Evolutionary conservation across 2,113 vertebrate species (phyloP), one percentile per base, ranked within the genome.

Genomic region (Chaetodon auriga): DNA sequence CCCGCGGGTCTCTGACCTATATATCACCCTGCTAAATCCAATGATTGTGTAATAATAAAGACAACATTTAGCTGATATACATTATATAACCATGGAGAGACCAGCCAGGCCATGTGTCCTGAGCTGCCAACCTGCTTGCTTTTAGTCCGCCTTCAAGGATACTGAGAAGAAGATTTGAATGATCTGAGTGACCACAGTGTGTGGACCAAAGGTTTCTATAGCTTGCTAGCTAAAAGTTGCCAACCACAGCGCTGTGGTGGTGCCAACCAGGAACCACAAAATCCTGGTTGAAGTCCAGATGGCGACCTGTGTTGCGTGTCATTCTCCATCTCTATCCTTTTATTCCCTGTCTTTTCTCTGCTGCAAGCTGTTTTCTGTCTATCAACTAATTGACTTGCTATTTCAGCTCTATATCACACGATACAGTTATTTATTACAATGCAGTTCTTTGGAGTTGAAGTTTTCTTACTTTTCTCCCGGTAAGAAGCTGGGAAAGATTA

Each of bases 1-100:
- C 75, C 74, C 71, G 48, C 5, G 6, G 51, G 78, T 55, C 81
- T 85, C 64, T 91, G 84, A 87, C 89, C 86, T 66, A 85, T 69
- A 82, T 81, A 71, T 89, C 41, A 68, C 54, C 60, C 71, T 41
- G 75, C 69, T 84, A 84, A 87, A 90, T 71, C 73, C 58, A 70
- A 70, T 71, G 74, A 80, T 91, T 93, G 87, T 82, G 80, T 87
- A 92, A 92, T 84, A 78, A 85, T 85, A 80, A 92, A 30, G 51
- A 89, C 72, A 88, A 83, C 74, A 86, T 91, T 91, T 83, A 92
- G 75, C 78, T 68, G 78, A 90, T 88, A 85, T 63, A 81, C 78
- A 74, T 87, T 86, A 81, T 45, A 72, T 63, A 92, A 93, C 49
- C 45, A 66, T 38, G 4, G 7, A 23, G 51, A 69, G 60, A 74